Evolutionary conservation across 2,888 invertebrate species (phyloP), one percentile per base, ranked within the genome.

Genomic region (Scaptomyza tumidula): DNA sequence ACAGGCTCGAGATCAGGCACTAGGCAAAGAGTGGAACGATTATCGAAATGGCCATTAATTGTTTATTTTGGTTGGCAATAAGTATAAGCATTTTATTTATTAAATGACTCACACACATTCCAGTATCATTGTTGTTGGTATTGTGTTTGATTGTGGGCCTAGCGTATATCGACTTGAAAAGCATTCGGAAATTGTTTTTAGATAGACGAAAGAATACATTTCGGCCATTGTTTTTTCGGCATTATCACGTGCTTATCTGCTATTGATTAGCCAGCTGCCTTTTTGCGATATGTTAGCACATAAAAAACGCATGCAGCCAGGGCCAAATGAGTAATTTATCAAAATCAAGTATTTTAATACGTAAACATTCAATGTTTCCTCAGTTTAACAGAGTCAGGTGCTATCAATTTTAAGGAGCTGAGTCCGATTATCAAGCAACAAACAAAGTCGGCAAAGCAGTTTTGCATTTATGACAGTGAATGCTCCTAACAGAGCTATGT

Each of bases 21-120:
- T 90, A 45, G 90, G 90, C 16, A 90, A 90, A 31, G 80, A 88
- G 10, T 90, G 90, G 90, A 53, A 76, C 24, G 88, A 85, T 29
- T 55, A 71, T 41, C 71, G 77, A 60, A 87, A 84, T 68, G 82
- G 81, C 11, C 52, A 66, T 61, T 78, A 71, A 68, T 16, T 48
- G 68, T 54, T 52, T 35, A 41, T 39, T 39, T 37, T 45, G 19
- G n/a, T 24, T 62, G 68, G 10, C 41, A 24, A 37, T 61, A 50
- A 43, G 35, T 49, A 50, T 62, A 57, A 57, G 45, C 11, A 9
- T 31, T 62, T 43, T 63, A 58, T 45, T 63, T 70, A 62, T 71
- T 54, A 54, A 41, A 46, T 75, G 75, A 76, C 66, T 76, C 77
- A 76, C 54, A 55, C 56, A 59, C 61, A 39, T 71, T 75, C 67